Conservation (phyloP, 2,113 vertebrate species). For the Notothenia rossii region DNA sequence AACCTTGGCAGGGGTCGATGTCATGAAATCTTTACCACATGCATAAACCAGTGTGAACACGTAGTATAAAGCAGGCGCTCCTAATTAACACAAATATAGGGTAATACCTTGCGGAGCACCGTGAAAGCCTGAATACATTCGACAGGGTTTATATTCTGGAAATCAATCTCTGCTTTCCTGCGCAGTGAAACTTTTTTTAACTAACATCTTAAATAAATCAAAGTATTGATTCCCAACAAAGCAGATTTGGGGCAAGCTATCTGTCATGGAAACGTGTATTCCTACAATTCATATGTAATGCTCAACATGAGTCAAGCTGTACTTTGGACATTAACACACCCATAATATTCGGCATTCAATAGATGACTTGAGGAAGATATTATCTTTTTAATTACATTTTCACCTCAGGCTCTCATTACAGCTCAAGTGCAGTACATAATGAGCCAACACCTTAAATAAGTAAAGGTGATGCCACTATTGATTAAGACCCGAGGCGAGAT, state of each 20-base stretch:
- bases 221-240: slow-evolving; percentile 16
- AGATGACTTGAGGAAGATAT: slow-evolving; percentile 70
- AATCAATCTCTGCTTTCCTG: slow-evolving; percentile 43
- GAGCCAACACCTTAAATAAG: slow-evolving; percentile 79
- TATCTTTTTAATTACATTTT: slow-evolving; percentile 79
- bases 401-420: slow-evolving; percentile 69
- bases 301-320: slow-evolving; percentile 13
- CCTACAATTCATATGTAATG: slow-evolving; percentile 48
- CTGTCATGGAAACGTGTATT: slow-evolving; percentile 31
- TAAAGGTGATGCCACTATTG: slow-evolving; percentile 78
- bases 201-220: slow-evolving; percentile 53
- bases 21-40: slow-evolving; percentile 57
- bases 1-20: background rate
- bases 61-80: slow-evolving; percentile 6
- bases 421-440: slow-evolving; percentile 71
- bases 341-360: slow-evolving; percentile 57
- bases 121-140: slow-evolving; percentile 39
- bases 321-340: slow-evolving; percentile 31
- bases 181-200: slow-evolving; percentile 32
- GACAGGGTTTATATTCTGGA: slow-evolving; percentile 30
- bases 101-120: slow-evolving; percentile 19
- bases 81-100: slow-evolving; percentile 62
- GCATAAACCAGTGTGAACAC: slow-evolving; percentile 26
- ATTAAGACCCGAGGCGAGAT: slow-evolving; percentile 66
- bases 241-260: slow-evolving; percentile 25